Percentiles rank a stretch among this genome's conserved stretches.
Evolutionary conservation across 1,140 invertebrate genomes (phyloP).

Genomic region (Aphidius ervi): DNA sequence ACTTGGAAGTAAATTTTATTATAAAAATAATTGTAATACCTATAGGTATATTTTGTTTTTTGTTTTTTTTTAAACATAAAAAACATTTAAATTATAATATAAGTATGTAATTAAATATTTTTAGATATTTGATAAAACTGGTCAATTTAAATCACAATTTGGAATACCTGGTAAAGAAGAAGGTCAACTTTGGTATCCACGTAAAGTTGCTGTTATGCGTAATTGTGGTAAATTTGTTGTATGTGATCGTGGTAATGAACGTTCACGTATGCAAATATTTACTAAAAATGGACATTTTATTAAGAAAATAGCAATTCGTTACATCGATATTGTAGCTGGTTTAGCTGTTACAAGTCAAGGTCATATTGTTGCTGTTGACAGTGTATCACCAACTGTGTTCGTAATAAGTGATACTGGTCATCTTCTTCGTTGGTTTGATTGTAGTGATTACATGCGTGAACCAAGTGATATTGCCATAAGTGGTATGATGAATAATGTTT

Average conservation of each 20-base stretch:
- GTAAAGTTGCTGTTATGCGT: slow-evolving; percentile 90
- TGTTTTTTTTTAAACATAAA: background rate
- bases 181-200: slow-evolving; percentile 93
- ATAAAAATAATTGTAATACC: no score
- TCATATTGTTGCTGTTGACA: slow-evolving; percentile 94
- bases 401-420: slow-evolving; percentile 87
- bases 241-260: slow-evolving; percentile 92
- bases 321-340: slow-evolving; percentile 97
- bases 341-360: slow-evolving; percentile 85
- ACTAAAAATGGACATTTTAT: slow-evolving; percentile 82
- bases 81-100: background rate
- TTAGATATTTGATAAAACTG: slow-evolving; percentile 85
- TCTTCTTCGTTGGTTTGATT: slow-evolving; percentile 91
- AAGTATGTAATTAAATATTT: slow-evolving; percentile 21
- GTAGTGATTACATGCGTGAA: slow-evolving; percentile 94
- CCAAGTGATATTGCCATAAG: slow-evolving; percentile 94
- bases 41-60: no score
- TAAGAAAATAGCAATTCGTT: slow-evolving; percentile 89
- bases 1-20: no score
- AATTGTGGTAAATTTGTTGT: slow-evolving; percentile 88
- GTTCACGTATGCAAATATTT: slow-evolving; percentile 95
- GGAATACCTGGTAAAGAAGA: slow-evolving; percentile 89
- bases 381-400: slow-evolving; percentile 94
- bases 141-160: slow-evolving; percentile 84
- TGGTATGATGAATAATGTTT: slow-evolving; percentile 54